A percentile compares a stretch with the other conserved stretches of the same genome.
These are phyloP conservation scores for Holothuria scabra DNA, from an alignment of 53 echinoderm and acorn worm genomes.

Conservation along the genomic window DNA sequence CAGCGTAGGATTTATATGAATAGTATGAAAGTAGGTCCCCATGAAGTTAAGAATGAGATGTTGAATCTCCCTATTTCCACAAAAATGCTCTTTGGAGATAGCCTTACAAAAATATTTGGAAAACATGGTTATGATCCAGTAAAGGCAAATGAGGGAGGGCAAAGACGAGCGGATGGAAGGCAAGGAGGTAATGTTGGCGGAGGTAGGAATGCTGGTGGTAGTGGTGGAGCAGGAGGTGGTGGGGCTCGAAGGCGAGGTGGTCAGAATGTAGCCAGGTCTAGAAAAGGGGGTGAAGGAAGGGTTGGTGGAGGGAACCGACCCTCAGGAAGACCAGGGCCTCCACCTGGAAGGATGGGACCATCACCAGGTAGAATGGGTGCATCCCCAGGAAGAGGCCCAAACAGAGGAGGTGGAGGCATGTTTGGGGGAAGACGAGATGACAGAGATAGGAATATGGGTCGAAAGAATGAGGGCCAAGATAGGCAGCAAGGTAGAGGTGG, in stretches of 20 bases:
- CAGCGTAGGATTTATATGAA: conserved; percentile 11
- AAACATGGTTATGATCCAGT: background rate
- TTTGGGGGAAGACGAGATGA: too few relatives aligned
- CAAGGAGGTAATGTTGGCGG: background rate
- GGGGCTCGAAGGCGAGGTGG: too few relatives aligned
- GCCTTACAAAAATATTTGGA: background rate
- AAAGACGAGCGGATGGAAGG: background rate
- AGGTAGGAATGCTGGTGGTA: background rate
- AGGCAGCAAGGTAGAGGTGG: too few relatives aligned
- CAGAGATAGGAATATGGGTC: too few relatives aligned
- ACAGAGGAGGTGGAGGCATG: background rate
- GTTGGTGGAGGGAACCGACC: too few relatives aligned
- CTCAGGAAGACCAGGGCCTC: too few relatives aligned
- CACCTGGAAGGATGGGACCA: too few relatives aligned
- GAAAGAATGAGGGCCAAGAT: too few relatives aligned
- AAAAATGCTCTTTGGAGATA: background rate
- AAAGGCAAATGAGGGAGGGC: background rate
- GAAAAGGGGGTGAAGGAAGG: too few relatives aligned
- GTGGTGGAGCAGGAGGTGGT: background rate
- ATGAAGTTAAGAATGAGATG: background rate
- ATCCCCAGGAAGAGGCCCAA: background rate
- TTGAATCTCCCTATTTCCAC: background rate
- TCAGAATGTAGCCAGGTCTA: too few relatives aligned
- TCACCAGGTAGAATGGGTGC: too few relatives aligned
- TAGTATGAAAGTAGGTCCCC: background rate